Base-by-base conservation (phyloP, 1,140 invertebrate species). In the Pectinophora gossypiella region DNA sequence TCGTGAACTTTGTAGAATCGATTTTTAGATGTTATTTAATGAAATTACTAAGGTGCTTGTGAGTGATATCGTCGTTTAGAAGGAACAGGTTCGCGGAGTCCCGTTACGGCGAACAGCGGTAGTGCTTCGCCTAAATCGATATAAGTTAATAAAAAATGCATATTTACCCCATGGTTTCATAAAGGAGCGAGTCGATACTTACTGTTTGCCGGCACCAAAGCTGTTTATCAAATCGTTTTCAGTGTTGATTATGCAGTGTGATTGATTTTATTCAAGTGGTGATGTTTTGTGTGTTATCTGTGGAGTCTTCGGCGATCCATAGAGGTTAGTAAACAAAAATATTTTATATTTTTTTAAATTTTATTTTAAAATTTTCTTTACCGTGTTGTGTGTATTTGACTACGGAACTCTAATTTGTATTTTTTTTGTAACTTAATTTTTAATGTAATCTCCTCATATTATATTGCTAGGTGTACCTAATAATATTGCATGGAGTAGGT, bases 11-110 rank as follows among this genome's bases (percentile, higher is more conserved):
- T 78, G 71, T 75, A 68, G 74, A 65, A 85, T 84, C 82, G 82
- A 85, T 85, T 84, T 85, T 85, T 82, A 82, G 75, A 71, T 81
- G 76, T 84, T 85, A 85, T 85, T 40, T 85, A 85, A 85, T 82
- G 76, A 84, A 85, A 85, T 84, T 84, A 84, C 67, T 61, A 72
- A 80, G 71, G 73, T 82, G 76, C 68, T 76, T 58, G 74, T 66
- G 70, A 67, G 72, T 83, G 72, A 80, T 83, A 80, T 75, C 69
- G 64, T 78, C 65, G 64, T 64, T 67, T 66, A 67, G 70, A 58
- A 57, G 64, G 73, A 76, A 68, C 64, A 58, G 68, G 68, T 77
- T 46, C 44, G 48, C 54, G 54, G 43, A 68, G 63, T 63, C 56
- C 56, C 49, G 55, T 66, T 65, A 67, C 60, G 40, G 42, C 61